A percentile compares a stretch with the other conserved stretches of the same genome.
Evolutionary conservation across 2,888 invertebrate species (phyloP).

Genomic region (Odontomyia ornata): DNA sequence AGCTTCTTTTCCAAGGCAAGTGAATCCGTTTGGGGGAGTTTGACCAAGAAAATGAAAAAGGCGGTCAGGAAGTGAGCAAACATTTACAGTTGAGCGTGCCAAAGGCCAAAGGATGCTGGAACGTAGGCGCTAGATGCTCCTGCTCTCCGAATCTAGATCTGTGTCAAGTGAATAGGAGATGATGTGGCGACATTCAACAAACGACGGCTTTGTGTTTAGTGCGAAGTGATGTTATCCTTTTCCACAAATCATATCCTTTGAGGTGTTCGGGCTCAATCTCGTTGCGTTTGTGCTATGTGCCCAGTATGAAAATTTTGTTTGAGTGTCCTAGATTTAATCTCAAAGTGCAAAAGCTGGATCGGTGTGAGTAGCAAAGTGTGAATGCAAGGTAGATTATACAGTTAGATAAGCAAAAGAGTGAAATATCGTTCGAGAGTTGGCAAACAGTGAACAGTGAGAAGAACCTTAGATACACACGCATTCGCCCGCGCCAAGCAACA

Average conservation of each 20-base stretch:
- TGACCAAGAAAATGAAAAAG: not conserved
- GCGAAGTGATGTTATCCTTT: slow-evolving; percentile 19
- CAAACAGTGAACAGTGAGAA: not conserved
- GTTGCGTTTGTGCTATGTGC: not conserved
- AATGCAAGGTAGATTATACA: not conserved
- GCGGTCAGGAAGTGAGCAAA: not conserved
- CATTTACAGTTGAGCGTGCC: not conserved
- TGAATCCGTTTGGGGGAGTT: not conserved
- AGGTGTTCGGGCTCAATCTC: not conserved
- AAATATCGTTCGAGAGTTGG: not conserved
- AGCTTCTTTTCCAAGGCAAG: not conserved
- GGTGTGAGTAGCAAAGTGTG: not conserved
- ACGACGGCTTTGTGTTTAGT: not conserved
- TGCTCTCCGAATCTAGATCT: not conserved
- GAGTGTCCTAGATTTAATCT: not conserved
- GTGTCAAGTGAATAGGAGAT: not conserved
- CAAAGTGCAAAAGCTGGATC: not conserved
- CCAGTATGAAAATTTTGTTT: not conserved
- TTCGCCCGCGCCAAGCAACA: slow-evolving; percentile 18
- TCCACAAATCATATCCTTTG: not conserved
- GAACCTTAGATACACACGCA: not conserved
- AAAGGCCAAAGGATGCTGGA: not conserved
- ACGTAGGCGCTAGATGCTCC: not conserved
- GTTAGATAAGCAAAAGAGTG: not conserved
- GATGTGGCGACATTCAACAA: not conserved